phyloP scores from a whole-genome alignment of 2,113 vertebrate species.

The Sylvilagus bachmani region DNA sequence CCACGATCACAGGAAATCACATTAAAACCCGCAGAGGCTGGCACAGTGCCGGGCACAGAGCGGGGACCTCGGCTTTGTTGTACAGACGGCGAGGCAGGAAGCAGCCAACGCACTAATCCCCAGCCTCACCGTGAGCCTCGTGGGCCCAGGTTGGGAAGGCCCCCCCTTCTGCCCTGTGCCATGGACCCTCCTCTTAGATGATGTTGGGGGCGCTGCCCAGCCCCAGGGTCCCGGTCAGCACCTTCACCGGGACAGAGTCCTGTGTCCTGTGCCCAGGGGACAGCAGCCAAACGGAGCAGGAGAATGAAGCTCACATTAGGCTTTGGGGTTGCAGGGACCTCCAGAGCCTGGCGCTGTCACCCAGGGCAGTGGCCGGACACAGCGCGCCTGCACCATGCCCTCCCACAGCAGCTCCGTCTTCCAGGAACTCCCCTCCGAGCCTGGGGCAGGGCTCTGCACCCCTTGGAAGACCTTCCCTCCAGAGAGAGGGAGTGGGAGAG shows the following conservation, averaged over 20 bases:
- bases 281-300: background rate
- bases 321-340: background rate
- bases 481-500: background rate
- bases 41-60: background rate
- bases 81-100: background rate
- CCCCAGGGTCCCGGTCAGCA: background rate
- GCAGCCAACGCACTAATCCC: background rate
- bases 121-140: accelerated
- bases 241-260: background rate
- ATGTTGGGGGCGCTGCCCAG: too few species aligned
- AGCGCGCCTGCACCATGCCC: too few species aligned
- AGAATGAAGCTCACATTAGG: background rate
- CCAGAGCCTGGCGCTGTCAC: too few species aligned
- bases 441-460: background rate
- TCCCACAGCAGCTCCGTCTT: background rate
- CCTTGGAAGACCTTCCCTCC: background rate
- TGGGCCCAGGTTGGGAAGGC: background rate
- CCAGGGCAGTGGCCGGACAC: accelerated
- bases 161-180: background rate
- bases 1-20: background rate
- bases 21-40: background rate
- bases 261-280: background rate
- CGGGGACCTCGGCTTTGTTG: background rate
- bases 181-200: background rate
- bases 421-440: background rate